Evolutionary conservation across 2,888 invertebrate species (phyloP).

Genomic region (Patella depressa): DNA sequence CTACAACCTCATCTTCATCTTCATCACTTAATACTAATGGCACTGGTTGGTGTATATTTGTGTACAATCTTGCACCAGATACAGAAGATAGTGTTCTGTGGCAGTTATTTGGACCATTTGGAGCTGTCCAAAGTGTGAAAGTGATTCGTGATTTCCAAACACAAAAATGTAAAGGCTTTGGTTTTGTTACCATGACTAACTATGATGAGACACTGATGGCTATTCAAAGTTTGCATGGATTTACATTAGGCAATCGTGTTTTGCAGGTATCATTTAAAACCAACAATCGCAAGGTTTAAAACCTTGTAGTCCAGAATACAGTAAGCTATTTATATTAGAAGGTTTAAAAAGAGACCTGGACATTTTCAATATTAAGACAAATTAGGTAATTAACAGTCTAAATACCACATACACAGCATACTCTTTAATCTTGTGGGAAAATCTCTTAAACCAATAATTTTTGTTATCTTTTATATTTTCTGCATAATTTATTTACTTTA

Average conservation of each 20-base stretch:
- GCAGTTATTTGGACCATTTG: slow-evolving; percentile 97
- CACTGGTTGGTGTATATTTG: slow-evolving; percentile 90
- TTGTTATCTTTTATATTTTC: background rate
- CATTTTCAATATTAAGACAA: background rate
- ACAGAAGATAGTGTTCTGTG: slow-evolving; percentile 92
- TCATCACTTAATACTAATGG: slow-evolving; percentile 58
- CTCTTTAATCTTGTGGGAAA: background rate
- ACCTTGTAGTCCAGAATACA: slow-evolving; percentile 4
- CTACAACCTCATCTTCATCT: slow-evolving; percentile 43
- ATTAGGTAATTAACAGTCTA: background rate
- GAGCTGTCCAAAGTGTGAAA: slow-evolving; percentile 97
- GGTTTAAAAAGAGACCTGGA: background rate
- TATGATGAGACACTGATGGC: slow-evolving; percentile 97
- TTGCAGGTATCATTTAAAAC: slow-evolving; percentile 98
- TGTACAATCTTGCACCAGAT: slow-evolving; percentile 92
- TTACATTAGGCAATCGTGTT: slow-evolving; percentile 93
- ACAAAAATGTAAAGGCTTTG: slow-evolving; percentile 98
- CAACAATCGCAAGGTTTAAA: slow-evolving; percentile 75
- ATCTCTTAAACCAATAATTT: slow-evolving; percentile 3
- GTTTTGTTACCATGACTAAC: slow-evolving; percentile 98
- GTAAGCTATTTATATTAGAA: background rate
- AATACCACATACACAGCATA: background rate
- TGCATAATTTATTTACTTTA: slow-evolving; percentile 12
- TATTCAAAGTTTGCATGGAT: slow-evolving; percentile 95
- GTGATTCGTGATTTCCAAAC: slow-evolving; percentile 95